Evolutionary conservation across 2,797 vertebrate species (phyloP), one percentile per base, ranked within the genome.

Genomic region (Acanthurus lineatus): DNA sequence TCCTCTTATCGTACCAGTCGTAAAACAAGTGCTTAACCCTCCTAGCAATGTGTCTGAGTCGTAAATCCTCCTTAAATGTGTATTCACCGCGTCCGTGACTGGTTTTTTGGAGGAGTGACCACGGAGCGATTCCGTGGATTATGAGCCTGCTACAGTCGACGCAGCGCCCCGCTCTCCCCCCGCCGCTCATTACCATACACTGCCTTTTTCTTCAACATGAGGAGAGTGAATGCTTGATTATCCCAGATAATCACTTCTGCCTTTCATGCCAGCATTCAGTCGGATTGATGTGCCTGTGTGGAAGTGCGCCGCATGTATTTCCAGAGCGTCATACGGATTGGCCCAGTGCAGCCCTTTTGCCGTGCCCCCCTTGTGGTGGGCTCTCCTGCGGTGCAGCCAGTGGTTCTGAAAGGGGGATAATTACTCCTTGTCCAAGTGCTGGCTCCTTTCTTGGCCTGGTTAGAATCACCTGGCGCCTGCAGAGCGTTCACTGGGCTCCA

Each of bases 161-260:
- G 51, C 69, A 17, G 22, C 6, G 4, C 3, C 56, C 28, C 35
- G 0, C 47, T 12, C 32, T 12, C 3, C 48, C 48, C 19, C 10
- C 76, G 0, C 57, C 63, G 35, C 61, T 90, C 90, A 89, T 94
- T 92, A 90, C 69, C 84, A 91, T 91, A 88, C 87, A 71, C 85
- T 79, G 83, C 73, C 86, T 84, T 85, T 82, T 83, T 69, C 88
- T 79, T 82, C 83, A 88, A 89, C 91, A 89, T 86, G 88, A 90
- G 83, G 82, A 85, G 76, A 93, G 81, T 90, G 89, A 93, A 92
- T 89, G 92, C 92, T 92, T 93, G 93, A 94, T 94, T 93, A 94
- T 93, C 84, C 84, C 78, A 76, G 91, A 92, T 93, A 94, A 93
- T 93, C 90, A 92, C 86, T 87, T 86, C 79, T 88, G 82, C 87